Percentiles rank a stretch among this genome's conserved stretches.
These are phyloP conservation scores for Eufriesea mexicana DNA, from an alignment of 1,140 invertebrate species.

Conservation along the genomic window DNA sequence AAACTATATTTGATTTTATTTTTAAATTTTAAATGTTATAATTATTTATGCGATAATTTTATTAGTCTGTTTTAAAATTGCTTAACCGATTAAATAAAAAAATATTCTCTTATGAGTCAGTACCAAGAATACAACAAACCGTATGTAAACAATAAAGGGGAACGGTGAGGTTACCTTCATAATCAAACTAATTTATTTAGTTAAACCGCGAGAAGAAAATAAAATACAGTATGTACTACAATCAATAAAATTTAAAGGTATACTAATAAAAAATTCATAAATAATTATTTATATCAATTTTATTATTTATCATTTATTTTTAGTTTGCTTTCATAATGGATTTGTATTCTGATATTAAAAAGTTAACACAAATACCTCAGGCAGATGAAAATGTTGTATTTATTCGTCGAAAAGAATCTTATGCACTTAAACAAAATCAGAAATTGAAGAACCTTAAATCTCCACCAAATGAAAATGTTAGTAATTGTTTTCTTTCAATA, in stretches of 20 bases:
- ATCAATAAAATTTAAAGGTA: not conserved
- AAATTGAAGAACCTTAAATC: not conserved
- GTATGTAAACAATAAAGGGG: not conserved
- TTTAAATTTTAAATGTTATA: not conserved
- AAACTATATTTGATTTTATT: not conserved
- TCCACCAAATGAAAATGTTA: slow-evolving; percentile 49
- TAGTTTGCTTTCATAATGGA: slow-evolving; percentile 28
- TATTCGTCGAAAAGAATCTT: not conserved
- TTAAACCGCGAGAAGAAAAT: not conserved
- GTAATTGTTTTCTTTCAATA: slow-evolving; percentile 1
- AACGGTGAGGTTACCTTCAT: too few relatives aligned
- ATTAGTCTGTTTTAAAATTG: not conserved
- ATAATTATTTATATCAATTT: not conserved
- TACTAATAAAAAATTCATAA: not conserved
- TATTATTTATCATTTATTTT: not conserved
- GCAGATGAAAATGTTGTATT: slow-evolving; percentile 14
- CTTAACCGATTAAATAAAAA: not conserved
- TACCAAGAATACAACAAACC: not conserved
- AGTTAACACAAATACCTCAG: slow-evolving; percentile 16
- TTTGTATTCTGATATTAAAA: slow-evolving; percentile 40
- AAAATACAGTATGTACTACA: not conserved
- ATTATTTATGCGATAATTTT: not conserved
- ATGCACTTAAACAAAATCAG: slow-evolving; percentile 18
- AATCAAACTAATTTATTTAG: not conserved
- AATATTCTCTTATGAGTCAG: not conserved